phyloP scores from a whole-genome alignment of 2,113 vertebrate genomes.

The Columba livia region DNA sequence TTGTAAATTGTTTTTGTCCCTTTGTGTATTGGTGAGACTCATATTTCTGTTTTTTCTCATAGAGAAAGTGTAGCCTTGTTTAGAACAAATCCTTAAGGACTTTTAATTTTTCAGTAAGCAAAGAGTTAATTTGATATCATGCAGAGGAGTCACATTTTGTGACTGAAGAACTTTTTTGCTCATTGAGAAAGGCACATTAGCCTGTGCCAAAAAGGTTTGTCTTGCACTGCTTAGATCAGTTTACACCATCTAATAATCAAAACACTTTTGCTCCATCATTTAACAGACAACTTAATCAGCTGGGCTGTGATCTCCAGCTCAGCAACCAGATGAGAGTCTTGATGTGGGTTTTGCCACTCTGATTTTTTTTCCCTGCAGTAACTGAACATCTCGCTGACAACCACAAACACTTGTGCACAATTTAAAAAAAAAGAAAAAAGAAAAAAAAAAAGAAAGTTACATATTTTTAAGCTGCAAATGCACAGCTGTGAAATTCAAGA shows the following conservation, averaged over 20 bases:
- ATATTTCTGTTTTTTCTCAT: not conserved
- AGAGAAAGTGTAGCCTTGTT: not conserved
- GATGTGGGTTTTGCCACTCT: constrained; percentile 13
- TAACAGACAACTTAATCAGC: constrained; percentile 53
- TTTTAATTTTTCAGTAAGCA: not conserved
- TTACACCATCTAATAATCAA: constrained; percentile 53
- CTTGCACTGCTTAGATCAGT: constrained; percentile 47
- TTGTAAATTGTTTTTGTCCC: not conserved
- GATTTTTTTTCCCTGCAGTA: constrained; percentile 23
- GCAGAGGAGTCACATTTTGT: not conserved
- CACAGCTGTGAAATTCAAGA: constrained; percentile 69
- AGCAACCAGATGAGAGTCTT: constrained; percentile 37
- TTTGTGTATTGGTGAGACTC: not conserved
- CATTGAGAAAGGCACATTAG: not conserved
- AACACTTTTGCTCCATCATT: constrained; percentile 43
- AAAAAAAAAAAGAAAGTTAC: constrained; percentile 8
- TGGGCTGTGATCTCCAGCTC: constrained; percentile 60
- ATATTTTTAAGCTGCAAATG: constrained; percentile 70
- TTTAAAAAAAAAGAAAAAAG: not conserved
- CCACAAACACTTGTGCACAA: constrained; percentile 55
- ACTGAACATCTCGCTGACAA: constrained; percentile 62
- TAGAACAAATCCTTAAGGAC: not conserved
- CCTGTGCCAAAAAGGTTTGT: constrained; percentile 46
- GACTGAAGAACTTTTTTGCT: not conserved
- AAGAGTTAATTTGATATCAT: not conserved